Percentiles rank a stretch among this genome's conserved stretches.
These are phyloP conservation scores for Halcyon leucocephala DNA, from an alignment of 2,797 vertebrate genomes.

Conservation along the genomic window DNA sequence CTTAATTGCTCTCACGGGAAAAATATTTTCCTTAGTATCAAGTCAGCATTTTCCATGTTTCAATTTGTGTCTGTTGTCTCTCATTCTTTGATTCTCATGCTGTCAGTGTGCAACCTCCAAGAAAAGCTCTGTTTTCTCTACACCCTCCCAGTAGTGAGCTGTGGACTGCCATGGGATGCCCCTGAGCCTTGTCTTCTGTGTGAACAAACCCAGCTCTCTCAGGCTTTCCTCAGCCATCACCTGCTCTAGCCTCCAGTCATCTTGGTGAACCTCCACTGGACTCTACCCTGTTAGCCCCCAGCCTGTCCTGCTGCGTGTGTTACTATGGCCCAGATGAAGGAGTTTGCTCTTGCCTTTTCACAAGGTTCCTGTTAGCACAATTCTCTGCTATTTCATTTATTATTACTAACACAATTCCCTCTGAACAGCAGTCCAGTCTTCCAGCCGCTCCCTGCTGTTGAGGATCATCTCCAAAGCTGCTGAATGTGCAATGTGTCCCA, in stretches of 20 bases:
- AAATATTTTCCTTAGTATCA: conserved; percentile 12
- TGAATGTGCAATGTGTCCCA: background rate
- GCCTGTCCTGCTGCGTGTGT: background rate
- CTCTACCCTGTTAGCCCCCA: background rate
- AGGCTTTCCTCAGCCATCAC: background rate
- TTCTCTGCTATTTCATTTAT: background rate
- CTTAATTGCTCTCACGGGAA: background rate
- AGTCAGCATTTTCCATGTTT: background rate
- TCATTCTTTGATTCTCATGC: background rate
- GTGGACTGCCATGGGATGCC: background rate
- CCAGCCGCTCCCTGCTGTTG: background rate
- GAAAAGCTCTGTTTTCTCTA: background rate
- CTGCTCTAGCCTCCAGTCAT: background rate
- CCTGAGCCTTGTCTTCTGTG: background rate
- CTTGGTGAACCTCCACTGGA: background rate
- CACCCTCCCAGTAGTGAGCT: background rate
- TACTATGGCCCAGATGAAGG: background rate
- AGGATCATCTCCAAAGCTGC: background rate
- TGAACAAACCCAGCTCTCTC: background rate
- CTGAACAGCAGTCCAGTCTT: background rate
- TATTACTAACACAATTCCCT: background rate
- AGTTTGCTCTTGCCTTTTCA: background rate
- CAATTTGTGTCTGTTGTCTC: background rate
- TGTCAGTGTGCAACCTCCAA: background rate
- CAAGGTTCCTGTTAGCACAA: background rate